phyloP scores from a whole-genome alignment of 2,797 vertebrate genomes.

The Peromyscus eremicus region DNA sequence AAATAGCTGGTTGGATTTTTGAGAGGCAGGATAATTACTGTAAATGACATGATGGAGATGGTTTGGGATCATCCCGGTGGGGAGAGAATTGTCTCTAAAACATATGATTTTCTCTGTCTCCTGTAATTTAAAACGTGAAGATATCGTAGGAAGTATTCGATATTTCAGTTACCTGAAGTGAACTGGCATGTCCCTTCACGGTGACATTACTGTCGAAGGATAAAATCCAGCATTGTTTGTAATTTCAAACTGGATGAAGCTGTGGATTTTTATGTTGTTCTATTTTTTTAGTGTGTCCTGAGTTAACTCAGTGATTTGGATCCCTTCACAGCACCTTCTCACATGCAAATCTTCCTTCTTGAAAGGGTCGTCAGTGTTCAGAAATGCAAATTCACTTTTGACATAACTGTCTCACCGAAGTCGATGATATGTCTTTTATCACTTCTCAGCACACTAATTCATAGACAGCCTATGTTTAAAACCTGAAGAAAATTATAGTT shows the following conservation, averaged over 20 bases:
- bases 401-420: neutral
- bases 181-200: conserved; percentile 13
- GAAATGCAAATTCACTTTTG: neutral
- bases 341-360: neutral
- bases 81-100: conserved; percentile 4
- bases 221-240: conserved; percentile 9
- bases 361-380: neutral
- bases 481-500: neutral
- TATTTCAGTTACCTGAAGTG: neutral
- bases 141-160: conserved; percentile 33
- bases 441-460: neutral
- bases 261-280: neutral
- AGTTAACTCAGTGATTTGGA: neutral
- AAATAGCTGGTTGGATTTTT: conserved; percentile 70
- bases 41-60: conserved; percentile 67
- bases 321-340: neutral
- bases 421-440: conserved; percentile 1
- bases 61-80: conserved; percentile 45
- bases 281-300: neutral
- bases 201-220: neutral
- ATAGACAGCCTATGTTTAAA: neutral
- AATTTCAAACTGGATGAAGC: conserved; percentile 7
- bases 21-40: conserved; percentile 65
- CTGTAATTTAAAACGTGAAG: conserved; percentile 69
- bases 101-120: conserved; percentile 55